Base-by-base conservation (phyloP, 2,888 invertebrate genomes). In the Aspidiotus rigidus region DNA sequence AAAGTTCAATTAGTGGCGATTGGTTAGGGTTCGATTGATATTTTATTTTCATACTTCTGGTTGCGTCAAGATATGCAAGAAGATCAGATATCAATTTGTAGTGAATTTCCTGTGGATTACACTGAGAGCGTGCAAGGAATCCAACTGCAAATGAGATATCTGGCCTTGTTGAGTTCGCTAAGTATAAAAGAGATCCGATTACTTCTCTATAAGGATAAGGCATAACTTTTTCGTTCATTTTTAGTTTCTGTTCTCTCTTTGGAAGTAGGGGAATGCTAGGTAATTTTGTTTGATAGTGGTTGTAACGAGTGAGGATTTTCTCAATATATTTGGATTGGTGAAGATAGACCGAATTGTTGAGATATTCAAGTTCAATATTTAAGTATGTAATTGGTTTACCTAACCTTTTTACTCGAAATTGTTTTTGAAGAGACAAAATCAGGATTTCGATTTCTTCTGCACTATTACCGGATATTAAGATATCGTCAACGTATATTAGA, bases 141-240 rank as follows among this genome's bases (percentile, higher is more conserved):
- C 74, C 74, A 49, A 76, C 73, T 57, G 74, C 74, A 69, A 72
- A 76, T 7, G 75, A 74, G 7, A 75, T 70, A 66, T 75, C 75
- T 73, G 71, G 55, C 11, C 69, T 16, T 49, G 70, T 66, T 40
- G 16, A 39, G 49, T 49, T 66, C 8, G 59, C 73, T 11, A 76
- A 53, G 69, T 75, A 76, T 74, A 76, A 75, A n/a, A 76, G 59
- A 10, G 74, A 74, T 41, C 75, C 75, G 10, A 49, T 49, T 49
- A n/a, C 49, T 49, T 49, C 11, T 49, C n/a, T 49, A 49, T 16
- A 56, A 28, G 28, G 28, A 5, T 28, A 28, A 5, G 28, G 28
- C 10, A 10, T 56, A 56, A 15, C 56, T 15, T 56, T 56, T 16
- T 56, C 16, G n/a, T 56, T 17, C 6, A 5, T 2, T 49, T 49